A percentile compares a stretch with the other conserved stretches of the same genome.
phyloP scores from a whole-genome alignment of 1,140 invertebrate species.

The Dysdera silvatica region DNA sequence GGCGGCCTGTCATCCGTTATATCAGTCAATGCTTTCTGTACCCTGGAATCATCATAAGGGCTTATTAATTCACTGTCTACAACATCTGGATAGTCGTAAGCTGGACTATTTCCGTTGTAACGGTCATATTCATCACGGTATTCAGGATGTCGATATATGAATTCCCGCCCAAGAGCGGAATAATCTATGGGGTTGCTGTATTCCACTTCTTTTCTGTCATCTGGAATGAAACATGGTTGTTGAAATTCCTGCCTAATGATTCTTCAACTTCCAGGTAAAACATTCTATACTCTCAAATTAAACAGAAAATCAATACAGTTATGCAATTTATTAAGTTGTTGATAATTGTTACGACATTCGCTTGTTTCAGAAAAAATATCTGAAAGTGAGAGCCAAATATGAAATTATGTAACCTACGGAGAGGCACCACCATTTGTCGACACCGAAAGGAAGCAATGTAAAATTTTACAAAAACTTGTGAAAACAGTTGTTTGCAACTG shows the following conservation, averaged over 20 bases:
- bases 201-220: slow-evolving; percentile 41
- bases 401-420: too few relatives aligned
- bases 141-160: slow-evolving; percentile 44
- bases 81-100: slow-evolving; percentile 17
- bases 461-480: too few relatives aligned
- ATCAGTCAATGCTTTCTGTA: too few relatives aligned
- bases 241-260: too few relatives aligned
- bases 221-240: slow-evolving; percentile 36
- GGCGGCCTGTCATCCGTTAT: too few relatives aligned
- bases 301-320: not conserved
- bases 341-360: too few relatives aligned
- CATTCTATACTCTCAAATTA: not conserved
- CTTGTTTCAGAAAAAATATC: too few relatives aligned
- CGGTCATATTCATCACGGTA: slow-evolving; percentile 32
- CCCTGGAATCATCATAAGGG: too few relatives aligned
- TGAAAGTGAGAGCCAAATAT: too few relatives aligned
- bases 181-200: slow-evolving; percentile 44
- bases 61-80: not conserved
- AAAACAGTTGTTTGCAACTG: too few relatives aligned
- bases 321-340: not conserved
- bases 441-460: too few relatives aligned
- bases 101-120: not conserved
- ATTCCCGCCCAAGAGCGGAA: slow-evolving; percentile 43
- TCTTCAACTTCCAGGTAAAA: not conserved
- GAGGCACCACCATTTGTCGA: too few relatives aligned